phyloP scores from a whole-genome alignment of 2,797 vertebrate genomes.

The Lerista edwardsae region DNA sequence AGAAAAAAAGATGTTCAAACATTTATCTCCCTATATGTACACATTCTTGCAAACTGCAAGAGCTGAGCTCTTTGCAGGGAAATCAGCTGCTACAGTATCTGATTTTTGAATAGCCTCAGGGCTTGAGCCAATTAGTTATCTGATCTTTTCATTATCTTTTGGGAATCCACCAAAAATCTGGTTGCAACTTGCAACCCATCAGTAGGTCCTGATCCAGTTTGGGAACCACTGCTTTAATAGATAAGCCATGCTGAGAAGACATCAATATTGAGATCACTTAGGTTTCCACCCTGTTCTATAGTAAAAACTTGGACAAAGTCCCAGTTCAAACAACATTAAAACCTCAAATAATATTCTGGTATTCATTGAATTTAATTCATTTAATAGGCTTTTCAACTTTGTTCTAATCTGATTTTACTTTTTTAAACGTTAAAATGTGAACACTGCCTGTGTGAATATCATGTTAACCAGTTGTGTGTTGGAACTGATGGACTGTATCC shows the following conservation, averaged over 20 bases:
- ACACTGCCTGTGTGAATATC: neutral
- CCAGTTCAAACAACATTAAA: neutral
- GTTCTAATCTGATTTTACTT: neutral
- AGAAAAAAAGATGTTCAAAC: too few relatives aligned
- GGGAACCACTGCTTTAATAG: conserved; percentile 16
- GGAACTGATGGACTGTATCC: neutral
- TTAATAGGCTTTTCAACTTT: conserved; percentile 25
- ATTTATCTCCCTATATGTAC: too few relatives aligned
- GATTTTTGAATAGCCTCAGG: too few relatives aligned
- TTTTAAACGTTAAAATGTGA: neutral
- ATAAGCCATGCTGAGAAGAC: conserved; percentile 9
- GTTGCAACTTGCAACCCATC: too few relatives aligned
- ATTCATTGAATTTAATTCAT: neutral
- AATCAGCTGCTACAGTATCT: too few relatives aligned
- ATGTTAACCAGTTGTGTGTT: neutral
- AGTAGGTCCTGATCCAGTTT: too few relatives aligned
- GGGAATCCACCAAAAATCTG: too few relatives aligned
- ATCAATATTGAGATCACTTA: neutral
- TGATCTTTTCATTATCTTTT: too few relatives aligned
- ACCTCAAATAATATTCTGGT: neutral
- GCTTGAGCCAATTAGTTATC: too few relatives aligned
- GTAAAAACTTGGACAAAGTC: neutral
- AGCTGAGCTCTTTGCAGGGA: too few relatives aligned
- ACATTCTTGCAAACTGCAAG: too few relatives aligned
- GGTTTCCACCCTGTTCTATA: neutral